These are phyloP conservation scores for Jacana jacana DNA, from an alignment of 2,113 vertebrate species.

Conservation along the genomic window DNA sequence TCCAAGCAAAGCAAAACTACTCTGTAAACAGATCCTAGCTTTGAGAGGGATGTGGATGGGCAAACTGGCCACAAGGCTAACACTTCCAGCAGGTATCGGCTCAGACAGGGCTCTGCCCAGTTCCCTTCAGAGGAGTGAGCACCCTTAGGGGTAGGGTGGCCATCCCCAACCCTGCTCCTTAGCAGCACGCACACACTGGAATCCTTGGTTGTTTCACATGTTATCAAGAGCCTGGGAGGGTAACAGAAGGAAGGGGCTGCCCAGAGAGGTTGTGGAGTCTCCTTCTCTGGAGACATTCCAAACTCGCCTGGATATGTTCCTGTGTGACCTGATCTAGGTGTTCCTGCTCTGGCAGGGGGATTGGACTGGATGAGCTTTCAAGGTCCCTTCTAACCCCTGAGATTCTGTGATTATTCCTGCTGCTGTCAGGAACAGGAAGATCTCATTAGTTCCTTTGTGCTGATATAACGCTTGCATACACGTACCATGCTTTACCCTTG, in stretches of 20 bases:
- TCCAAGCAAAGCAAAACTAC: not conserved
- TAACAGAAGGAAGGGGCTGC: no score
- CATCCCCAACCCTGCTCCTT: fast-evolving
- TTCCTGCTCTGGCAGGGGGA: no score
- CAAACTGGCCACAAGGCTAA: not conserved
- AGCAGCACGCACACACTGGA: not conserved
- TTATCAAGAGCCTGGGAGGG: not conserved
- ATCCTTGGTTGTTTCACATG: fast-evolving
- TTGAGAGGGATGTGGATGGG: not conserved
- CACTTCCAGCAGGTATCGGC: not conserved
- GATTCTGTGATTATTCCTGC: not conserved
- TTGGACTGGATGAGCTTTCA: no score
- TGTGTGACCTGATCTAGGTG: no score
- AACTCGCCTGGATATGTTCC: no score
- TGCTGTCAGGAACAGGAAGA: not conserved
- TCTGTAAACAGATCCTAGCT: not conserved
- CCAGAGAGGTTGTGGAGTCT: no score
- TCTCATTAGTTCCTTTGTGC: not conserved
- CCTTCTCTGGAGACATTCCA: no score
- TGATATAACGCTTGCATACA: fast-evolving
- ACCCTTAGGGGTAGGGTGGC: not conserved
- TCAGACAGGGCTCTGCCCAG: not conserved
- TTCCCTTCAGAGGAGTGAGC: not conserved
- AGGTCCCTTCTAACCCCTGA: no score
- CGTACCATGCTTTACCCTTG: not conserved